Evolutionary conservation across 2,888 invertebrate genomes (phyloP), one percentile per base, ranked within the genome.

Genomic region (Protonemura montana): DNA sequence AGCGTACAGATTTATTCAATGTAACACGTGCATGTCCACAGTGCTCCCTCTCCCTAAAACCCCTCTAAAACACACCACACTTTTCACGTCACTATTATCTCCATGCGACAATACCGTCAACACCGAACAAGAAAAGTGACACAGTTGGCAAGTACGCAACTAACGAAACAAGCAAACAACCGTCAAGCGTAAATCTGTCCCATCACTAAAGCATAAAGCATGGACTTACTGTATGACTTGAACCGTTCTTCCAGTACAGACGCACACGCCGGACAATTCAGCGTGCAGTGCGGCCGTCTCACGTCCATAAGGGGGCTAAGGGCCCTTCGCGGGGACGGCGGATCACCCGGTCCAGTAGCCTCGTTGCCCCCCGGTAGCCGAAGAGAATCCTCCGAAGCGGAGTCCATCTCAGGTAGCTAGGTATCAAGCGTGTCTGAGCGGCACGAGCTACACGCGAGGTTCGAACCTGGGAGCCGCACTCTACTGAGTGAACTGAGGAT

Each of bases 211-310:
- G n/a, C n/a, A n/a, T n/a, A n/a, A n/a, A n/a, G n/a, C n/a, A n/a
- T n/a, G n/a, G n/a, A 90, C 92, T 91, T 91, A 94, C 94, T 91
- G 90, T 92, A 94, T 3, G 21, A 7, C 91, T 93, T 94, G 91
- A 95, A 95, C 16, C 88, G 76, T 41, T 87, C 88, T 81, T 88
- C 95, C 82, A 95, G 92, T 87, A 94, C 93, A 85, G 94, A 93
- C 86, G 94, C 95, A 91, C 95, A 95, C 89, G 94, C 93, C 90
- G 95, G 94, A 90, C 95, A 95, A 89, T 95, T 95, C 85, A 95
- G 93, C 0, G 95, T 95, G 91, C 95, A 95, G 90, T 95, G 94
- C 27, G 95, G 95, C 85, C 95, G 92, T 76, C 95, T 92, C 89
- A 95, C 94, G 91, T 95, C 95, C 87, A 95, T 92, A 88, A 95